Percentiles rank a stretch among this genome's conserved stretches.
phyloP scores from a whole-genome alignment of 1,140 invertebrate genomes.

The Pogonomyrmex barbatus region DNA sequence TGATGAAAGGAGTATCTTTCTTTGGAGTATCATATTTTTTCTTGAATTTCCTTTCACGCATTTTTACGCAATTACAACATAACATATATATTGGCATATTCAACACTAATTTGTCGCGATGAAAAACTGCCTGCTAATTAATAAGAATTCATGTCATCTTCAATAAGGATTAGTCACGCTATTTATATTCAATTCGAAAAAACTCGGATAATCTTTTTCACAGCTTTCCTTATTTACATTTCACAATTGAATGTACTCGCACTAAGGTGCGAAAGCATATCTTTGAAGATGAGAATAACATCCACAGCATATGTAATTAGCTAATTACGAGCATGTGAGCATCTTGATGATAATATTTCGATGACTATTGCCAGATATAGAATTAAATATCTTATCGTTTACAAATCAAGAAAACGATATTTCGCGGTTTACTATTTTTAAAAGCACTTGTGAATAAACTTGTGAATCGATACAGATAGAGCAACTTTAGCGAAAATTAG shows the following conservation, averaged over 20 bases:
- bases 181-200: too few species aligned
- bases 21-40: not conserved
- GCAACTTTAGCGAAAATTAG: not conserved
- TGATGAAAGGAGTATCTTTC: not conserved
- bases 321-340: not conserved
- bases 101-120: slow-evolving; percentile 29
- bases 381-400: not conserved
- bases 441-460: not conserved
- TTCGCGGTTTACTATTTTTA: not conserved
- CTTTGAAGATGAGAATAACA: not conserved
- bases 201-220: slow-evolving; percentile 5
- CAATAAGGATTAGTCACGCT: not conserved
- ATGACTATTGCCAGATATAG: not conserved
- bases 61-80: slow-evolving; percentile 1
- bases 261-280: not conserved
- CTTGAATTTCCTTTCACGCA: not conserved
- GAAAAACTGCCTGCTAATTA: not conserved
- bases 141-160: slow-evolving; percentile 1
- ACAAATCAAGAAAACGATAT: not conserved
- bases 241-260: not conserved
- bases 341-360: not conserved
- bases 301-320: not conserved
- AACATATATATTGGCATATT: not conserved
- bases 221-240: slow-evolving; percentile 2
- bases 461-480: not conserved